Percentiles rank a stretch among this genome's conserved stretches.
Conservation (phyloP, 2,888 invertebrate genomes). For the Cephus pygmeus region DNA sequence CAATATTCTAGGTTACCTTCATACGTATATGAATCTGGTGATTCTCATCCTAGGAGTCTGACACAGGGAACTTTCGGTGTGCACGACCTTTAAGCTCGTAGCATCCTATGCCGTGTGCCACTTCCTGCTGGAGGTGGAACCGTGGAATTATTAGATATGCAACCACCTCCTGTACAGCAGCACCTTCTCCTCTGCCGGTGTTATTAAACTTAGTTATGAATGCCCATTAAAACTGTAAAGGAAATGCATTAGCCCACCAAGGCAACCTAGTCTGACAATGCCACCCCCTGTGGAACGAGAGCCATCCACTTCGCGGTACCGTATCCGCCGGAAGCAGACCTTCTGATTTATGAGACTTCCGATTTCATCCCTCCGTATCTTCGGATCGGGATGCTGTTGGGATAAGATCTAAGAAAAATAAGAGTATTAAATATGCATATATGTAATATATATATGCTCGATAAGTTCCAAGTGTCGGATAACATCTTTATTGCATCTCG, state of each 20-base stretch:
- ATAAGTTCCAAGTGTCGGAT: too few species aligned
- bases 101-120: conserved; percentile 18
- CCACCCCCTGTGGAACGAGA: conserved; percentile 46
- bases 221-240: conserved; percentile 66
- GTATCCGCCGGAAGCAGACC: conserved; percentile 33
- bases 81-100: neutral
- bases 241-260: conserved; percentile 64
- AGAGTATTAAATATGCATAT: too few species aligned
- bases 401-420: too few species aligned
- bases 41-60: too few species aligned
- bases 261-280: conserved; percentile 36
- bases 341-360: conserved; percentile 1
- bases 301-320: conserved; percentile 44
- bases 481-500: too few species aligned
- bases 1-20: too few species aligned
- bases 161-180: conserved; percentile 42
- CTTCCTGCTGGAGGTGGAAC: conserved; percentile 47
- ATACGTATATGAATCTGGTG: too few species aligned
- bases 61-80: neutral
- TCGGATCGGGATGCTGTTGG: too few species aligned
- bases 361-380: neutral
- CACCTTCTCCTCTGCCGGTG: conserved; percentile 52
- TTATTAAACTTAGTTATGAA: conserved; percentile 66
- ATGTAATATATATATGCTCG: too few species aligned
- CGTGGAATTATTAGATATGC: conserved; percentile 58